Base-by-base conservation (phyloP, 2,888 invertebrate genomes). In the Panopea generosa region DNA sequence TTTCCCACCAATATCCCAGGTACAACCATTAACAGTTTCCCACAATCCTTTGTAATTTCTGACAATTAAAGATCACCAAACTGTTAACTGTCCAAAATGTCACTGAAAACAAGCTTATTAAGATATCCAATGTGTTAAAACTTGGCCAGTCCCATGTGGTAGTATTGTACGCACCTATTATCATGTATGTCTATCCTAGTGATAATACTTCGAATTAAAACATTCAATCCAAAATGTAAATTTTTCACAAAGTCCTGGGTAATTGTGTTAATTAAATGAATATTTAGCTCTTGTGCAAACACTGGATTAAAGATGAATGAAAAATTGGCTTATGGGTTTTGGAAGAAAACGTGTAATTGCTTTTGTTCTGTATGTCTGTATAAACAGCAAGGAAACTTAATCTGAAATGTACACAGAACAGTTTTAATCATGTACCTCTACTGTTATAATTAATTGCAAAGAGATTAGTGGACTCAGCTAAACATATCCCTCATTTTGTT, bases 191-290 rank as follows among this genome's bases (percentile, higher is more conserved):
- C 33, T 33, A 33, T 33, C 33, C 4, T 4, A 7, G 11, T 33
- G 33, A 33, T 33, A 33, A 33, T 33, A 33, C 33, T 16, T n/a
- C 3, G 45, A 45, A 45, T 45, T 45, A 45, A 45, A 50, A 22
- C 49, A 50, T 40, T 27, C 59, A 56, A 67, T 67, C 67, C 67
- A 67, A 50, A 68, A 68, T 60, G 68, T 68, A 68, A 68, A 68
- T 62, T 70, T n/a, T 70, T 57, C 40, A 38, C 11, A 38, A 40
- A 43, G 56, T 22, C 56, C 24, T 56, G 56, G 7, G 3, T 73
- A 73, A 73, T 73, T 73, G 73, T 67, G 73, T 73, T 73, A 73
- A 73, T 73, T 73, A 73, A 57, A 50, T 40, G 63, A 56, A 73
- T 67, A 56, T 56, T 73, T 50, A 73, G 73, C 73, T 38, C 18